These are phyloP conservation scores for Corynorhinus townsendii DNA, from an alignment of 2,113 vertebrate species.

Conservation along the genomic window DNA sequence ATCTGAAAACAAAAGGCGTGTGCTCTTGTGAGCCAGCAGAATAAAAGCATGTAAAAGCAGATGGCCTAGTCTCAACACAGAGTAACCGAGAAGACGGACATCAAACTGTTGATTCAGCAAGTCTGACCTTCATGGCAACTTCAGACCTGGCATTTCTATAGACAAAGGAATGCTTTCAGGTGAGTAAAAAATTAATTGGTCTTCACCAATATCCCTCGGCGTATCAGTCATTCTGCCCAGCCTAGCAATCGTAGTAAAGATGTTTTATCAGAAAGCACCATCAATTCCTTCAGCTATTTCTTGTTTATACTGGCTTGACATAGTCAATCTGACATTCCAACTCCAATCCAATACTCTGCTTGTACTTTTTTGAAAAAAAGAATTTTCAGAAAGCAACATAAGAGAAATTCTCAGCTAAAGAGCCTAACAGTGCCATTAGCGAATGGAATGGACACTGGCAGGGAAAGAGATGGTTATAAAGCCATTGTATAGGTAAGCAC, in stretches of 20 bases:
- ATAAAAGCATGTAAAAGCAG: conserved; percentile 71
- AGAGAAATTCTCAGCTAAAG: background rate
- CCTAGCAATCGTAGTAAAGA: background rate
- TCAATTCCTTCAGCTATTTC: background rate
- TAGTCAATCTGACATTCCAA: background rate
- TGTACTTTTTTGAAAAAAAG: background rate
- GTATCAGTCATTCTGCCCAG: background rate
- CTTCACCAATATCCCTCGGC: background rate
- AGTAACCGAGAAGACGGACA: conserved; percentile 60
- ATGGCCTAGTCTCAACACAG: conserved; percentile 71
- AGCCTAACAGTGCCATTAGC: background rate
- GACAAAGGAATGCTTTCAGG: conserved; percentile 54
- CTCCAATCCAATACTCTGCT: background rate
- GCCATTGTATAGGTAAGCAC: rapidly evolving
- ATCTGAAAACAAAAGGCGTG: conserved; percentile 78
- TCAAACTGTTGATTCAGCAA: conserved; percentile 65
- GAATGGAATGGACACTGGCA: background rate
- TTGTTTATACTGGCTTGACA: background rate
- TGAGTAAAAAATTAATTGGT: background rate
- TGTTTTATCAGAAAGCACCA: background rate
- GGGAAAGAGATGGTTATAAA: background rate
- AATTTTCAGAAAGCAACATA: conserved; percentile 9
- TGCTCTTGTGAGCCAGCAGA: conserved; percentile 57
- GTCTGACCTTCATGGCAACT: conserved; percentile 13
- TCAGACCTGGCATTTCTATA: conserved; percentile 33